Conservation (phyloP, 2,113 vertebrate species). For the Corydoras sp. region DNA sequence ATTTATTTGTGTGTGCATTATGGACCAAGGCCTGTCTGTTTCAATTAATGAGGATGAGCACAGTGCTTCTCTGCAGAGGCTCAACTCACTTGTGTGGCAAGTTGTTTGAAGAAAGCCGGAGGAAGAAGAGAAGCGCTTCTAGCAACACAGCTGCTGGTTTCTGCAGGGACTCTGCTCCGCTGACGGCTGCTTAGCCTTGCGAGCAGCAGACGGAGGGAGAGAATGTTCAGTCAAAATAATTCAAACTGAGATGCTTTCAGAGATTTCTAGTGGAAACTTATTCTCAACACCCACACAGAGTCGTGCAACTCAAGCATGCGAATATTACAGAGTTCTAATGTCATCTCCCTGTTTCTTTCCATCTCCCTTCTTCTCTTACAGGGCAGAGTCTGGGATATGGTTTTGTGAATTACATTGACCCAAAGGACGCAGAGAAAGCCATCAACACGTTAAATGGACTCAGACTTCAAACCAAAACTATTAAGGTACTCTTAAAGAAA, state of each 20-base stretch:
- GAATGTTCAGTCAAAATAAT: constrained; percentile 39
- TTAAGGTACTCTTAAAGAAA: constrained; percentile 79
- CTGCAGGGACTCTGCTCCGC: constrained; percentile 25
- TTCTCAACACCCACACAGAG: constrained; percentile 27
- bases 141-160: constrained; percentile 25
- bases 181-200: constrained; percentile 31
- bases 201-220: constrained; percentile 12
- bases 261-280: constrained; percentile 28
- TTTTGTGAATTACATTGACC: constrained; percentile 99
- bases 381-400: constrained; percentile 99
- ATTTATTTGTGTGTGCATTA: constrained; percentile 63
- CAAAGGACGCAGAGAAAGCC: constrained; percentile 99
- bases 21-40: constrained; percentile 64
- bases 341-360: constrained; percentile 6
- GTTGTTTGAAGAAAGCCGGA: constrained; percentile 40
- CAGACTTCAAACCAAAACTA: constrained; percentile 99
- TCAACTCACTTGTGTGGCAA: constrained; percentile 34
- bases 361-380: constrained; percentile 57
- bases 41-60: constrained; percentile 60
- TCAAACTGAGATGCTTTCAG: constrained; percentile 32
- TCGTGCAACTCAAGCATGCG: constrained; percentile 13
- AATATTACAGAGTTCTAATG: constrained; percentile 25
- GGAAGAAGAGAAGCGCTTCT: constrained; percentile 13
- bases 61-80: constrained; percentile 38
- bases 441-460: constrained; percentile 99